Evolutionary conservation across 92 coral and sea anemone species (phyloP).

Genomic region (Metridium senile): DNA sequence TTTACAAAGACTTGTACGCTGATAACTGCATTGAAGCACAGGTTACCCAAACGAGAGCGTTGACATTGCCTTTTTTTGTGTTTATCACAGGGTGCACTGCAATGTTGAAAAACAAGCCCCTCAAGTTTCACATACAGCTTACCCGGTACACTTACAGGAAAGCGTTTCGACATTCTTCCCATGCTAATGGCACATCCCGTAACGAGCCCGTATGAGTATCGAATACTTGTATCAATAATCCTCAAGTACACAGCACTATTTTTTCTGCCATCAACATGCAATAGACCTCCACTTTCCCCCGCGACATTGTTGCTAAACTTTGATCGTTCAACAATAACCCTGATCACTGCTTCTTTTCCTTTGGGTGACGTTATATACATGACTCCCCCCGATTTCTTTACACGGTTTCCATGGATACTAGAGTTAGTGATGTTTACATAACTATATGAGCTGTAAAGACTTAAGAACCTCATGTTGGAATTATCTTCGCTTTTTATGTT

Average conservation of each 20-base stretch:
- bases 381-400: conserved; percentile 11
- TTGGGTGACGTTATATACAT: not conserved
- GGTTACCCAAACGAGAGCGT: not conserved
- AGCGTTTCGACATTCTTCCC: not conserved
- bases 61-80: not conserved
- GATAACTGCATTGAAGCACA: not conserved
- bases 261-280: conserved; percentile 5
- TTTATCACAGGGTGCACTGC: not conserved
- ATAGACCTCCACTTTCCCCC: conserved; percentile 10
- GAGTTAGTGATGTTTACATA: not conserved
- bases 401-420: conserved; percentile 14
- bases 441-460: not conserved
- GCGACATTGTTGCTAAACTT: conserved; percentile 8
- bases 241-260: not conserved
- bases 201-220: not conserved
- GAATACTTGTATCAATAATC: not conserved
- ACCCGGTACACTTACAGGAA: not conserved
- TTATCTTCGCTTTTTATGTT: conserved; percentile 5
- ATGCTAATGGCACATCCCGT: conserved; percentile 13
- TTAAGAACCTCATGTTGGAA: conserved; percentile 23
- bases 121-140: not conserved
- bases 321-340: not conserved
- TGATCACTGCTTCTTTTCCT: not conserved
- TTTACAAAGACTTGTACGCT: not conserved
- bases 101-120: not conserved